These are phyloP conservation scores for Linnaemya vulpina DNA, from an alignment of 2,888 invertebrate species.

Conservation along the genomic window DNA sequence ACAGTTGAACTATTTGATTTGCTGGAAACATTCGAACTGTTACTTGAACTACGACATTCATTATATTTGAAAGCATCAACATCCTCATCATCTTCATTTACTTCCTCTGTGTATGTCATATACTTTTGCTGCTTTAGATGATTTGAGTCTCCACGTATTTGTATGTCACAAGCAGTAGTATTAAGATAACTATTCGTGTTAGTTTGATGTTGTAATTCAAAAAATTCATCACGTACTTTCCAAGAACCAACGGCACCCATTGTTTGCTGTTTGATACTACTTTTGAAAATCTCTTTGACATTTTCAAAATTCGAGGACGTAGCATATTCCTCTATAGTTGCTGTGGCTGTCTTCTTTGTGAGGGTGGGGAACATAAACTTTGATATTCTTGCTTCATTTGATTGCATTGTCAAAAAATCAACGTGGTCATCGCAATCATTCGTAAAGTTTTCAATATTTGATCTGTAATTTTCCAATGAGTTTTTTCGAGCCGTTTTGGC, in stretches of 20 bases:
- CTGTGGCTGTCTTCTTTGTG: conserved; percentile 45
- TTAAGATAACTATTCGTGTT: conserved; percentile 64
- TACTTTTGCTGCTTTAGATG: conserved; percentile 58
- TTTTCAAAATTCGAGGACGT: conserved; percentile 44
- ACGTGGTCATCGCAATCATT: conserved; percentile 48
- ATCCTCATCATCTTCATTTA: conserved; percentile 34
- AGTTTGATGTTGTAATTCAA: conserved; percentile 74
- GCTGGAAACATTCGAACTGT: conserved; percentile 51
- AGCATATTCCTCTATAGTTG: conserved; percentile 13
- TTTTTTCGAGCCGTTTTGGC: conserved; percentile 44
- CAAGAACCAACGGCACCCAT: conserved; percentile 62
- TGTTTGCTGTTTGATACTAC: conserved; percentile 42
- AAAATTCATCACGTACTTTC: conserved; percentile 75
- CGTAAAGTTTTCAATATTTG: conserved; percentile 61
- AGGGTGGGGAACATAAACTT: conserved; percentile 49
- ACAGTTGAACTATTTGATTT: conserved; percentile 56
- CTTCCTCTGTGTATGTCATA: conserved; percentile 27
- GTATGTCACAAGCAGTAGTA: conserved; percentile 54
- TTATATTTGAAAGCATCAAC: conserved; percentile 31
- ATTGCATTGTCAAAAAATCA: conserved; percentile 48
- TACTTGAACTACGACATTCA: conserved; percentile 54
- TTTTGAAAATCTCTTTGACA: conserved; percentile 60
- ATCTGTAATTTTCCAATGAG: conserved; percentile 48
- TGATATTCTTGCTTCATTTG: conserved; percentile 61
- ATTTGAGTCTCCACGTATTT: conserved; percentile 39